These are phyloP conservation scores for Dipodomys stephensi DNA, from an alignment of 2,113 vertebrate species.

Conservation along the genomic window DNA sequence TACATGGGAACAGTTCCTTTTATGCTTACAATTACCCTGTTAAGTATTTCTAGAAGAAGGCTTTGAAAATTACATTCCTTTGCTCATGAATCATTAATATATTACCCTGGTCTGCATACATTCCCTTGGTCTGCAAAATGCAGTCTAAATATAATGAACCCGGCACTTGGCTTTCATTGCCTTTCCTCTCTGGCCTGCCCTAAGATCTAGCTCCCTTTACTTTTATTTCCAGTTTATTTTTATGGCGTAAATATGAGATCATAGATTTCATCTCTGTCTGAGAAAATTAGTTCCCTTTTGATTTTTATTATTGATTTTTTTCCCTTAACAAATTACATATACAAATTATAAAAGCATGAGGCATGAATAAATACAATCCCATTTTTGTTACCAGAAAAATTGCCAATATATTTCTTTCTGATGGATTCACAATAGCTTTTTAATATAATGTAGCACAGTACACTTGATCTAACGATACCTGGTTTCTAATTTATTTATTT, in stretches of 20 bases:
- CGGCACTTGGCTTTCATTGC: not conserved
- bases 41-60: not conserved
- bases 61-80: not conserved
- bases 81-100: not conserved
- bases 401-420: not conserved
- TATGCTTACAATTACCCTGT: not conserved
- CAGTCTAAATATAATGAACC: not conserved
- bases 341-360: not conserved
- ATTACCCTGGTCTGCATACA: not conserved
- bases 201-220: not conserved
- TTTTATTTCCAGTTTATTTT: not conserved
- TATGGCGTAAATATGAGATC: not conserved
- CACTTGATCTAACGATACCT: not conserved
- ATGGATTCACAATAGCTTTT: constrained; percentile 27
- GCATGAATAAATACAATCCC: not conserved
- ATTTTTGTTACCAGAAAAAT: not conserved
- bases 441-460: not conserved
- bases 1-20: not conserved
- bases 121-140: not conserved
- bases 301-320: not conserved
- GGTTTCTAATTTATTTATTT: not conserved
- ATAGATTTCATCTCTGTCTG: not conserved
- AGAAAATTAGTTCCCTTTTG: not conserved
- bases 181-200: not conserved
- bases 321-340: not conserved